Percentiles rank a stretch among this genome's conserved stretches.
phyloP scores from a whole-genome alignment of 35 echinoderm and acorn worm genomes.

The Ptychodera flava region DNA sequence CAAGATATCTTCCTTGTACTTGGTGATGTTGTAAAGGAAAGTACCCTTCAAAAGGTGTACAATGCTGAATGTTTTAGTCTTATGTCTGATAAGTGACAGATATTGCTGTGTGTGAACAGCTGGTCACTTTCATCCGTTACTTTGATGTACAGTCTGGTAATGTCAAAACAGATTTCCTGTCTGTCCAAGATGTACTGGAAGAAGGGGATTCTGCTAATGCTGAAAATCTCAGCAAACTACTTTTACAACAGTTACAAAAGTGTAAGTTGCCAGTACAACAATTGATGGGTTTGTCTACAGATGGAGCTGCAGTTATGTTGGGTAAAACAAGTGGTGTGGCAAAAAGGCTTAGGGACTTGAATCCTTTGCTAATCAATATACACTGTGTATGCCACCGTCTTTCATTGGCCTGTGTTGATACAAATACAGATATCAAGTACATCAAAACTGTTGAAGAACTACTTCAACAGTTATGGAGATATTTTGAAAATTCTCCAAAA shows the following conservation, averaged over 20 bases:
- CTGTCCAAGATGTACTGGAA: not conserved
- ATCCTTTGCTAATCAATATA: conserved; percentile 7
- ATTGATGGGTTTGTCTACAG: conserved; percentile 17
- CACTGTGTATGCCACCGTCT: conserved; percentile 27
- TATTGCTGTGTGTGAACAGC: not conserved
- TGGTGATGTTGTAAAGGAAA: not conserved
- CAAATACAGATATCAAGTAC: not conserved
- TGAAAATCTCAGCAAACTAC: not conserved
- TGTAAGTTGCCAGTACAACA: not conserved
- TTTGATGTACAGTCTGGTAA: not conserved
- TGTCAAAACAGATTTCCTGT: not conserved
- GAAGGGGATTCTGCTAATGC: not conserved
- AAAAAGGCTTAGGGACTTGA: not conserved
- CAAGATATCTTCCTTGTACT: not conserved
- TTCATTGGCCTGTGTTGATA: conserved; percentile 2
- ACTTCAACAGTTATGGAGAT: not conserved
- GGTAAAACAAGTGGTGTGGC: conserved; percentile 16
- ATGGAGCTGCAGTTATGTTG: conserved; percentile 28
- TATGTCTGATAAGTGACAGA: not conserved
- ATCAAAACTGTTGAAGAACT: not conserved
- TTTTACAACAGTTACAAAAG: not conserved
- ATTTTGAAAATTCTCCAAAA: not conserved
- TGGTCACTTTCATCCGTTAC: not conserved
- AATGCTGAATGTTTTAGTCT: not conserved
- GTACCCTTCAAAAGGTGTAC: not conserved